Evolutionary conservation across 1,140 invertebrate genomes (phyloP).

Genomic region (Heliconius congener): DNA sequence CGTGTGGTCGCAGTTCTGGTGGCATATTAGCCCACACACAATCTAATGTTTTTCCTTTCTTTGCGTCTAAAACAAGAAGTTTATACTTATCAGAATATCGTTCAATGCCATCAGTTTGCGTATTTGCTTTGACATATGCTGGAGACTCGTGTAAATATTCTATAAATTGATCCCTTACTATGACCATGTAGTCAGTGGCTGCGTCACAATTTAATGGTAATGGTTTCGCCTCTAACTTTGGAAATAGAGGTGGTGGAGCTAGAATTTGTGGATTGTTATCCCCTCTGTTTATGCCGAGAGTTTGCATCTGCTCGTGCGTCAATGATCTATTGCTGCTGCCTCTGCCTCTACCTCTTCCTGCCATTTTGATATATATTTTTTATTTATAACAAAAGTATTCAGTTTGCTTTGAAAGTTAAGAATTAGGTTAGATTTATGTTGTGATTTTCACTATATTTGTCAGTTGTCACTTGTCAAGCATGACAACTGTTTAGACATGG

Average conservation of each 20-base stretch:
- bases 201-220: slow-evolving; percentile 70
- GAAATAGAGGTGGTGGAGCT: slow-evolving; percentile 76
- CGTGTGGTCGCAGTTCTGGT: slow-evolving; percentile 68
- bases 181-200: slow-evolving; percentile 78
- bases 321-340: slow-evolving; percentile 61
- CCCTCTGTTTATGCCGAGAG: slow-evolving; percentile 70
- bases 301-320: slow-evolving; percentile 77
- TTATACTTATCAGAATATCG: slow-evolving; percentile 81
- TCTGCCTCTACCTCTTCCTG: slow-evolving; percentile 72
- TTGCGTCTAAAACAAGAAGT: slow-evolving; percentile 71
- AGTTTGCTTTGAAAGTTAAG: background rate
- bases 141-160: slow-evolving; percentile 78
- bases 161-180: slow-evolving; percentile 79
- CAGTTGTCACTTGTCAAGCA: background rate
- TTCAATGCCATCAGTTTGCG: slow-evolving; percentile 71
- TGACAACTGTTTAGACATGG: background rate
- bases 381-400: background rate
- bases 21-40: slow-evolving; percentile 76
- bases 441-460: background rate
- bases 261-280: slow-evolving; percentile 66
- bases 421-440: slow-evolving; percentile 8
- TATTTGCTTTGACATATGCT: slow-evolving; percentile 70
- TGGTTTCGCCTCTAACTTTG: slow-evolving; percentile 76
- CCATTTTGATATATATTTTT: slow-evolving; percentile 52
- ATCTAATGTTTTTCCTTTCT: slow-evolving; percentile 64